Conservation (phyloP, 1,140 invertebrate species). For the Brachionus angularis region DNA sequence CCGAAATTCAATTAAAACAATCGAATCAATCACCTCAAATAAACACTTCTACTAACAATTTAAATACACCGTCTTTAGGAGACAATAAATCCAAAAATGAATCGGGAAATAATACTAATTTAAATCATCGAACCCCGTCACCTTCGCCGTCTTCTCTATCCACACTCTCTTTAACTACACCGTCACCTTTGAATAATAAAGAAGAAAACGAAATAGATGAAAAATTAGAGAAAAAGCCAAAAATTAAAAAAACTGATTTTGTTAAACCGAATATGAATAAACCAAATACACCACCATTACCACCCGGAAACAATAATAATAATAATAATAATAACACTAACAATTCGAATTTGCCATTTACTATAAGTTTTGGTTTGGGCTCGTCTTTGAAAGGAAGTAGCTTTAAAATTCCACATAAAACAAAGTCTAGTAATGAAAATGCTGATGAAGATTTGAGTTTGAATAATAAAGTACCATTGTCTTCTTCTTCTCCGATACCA, state of each 20-base stretch:
- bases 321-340: too few relatives aligned
- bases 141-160: background rate
- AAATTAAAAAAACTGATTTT: background rate
- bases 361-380: background rate
- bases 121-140: background rate
- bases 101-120: background rate
- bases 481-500: background rate
- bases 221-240: conserved; percentile 21
- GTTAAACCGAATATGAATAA: too few relatives aligned
- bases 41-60: background rate
- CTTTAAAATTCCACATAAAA: conserved; percentile 34
- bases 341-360: background rate
- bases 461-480: conserved; percentile 14
- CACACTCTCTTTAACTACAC: background rate
- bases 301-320: too few relatives aligned
- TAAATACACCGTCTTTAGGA: conserved; percentile 20
- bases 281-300: background rate
- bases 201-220: conserved; percentile 2
- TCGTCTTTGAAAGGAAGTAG: background rate
- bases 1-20: conserved; percentile 36
- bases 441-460: background rate
- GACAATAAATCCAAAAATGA: too few relatives aligned
- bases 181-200: too few relatives aligned
- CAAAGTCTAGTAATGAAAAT: background rate
- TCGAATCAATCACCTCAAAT: background rate